phyloP scores from a whole-genome alignment of 2,113 vertebrate genomes.

The Mirza zaza region DNA sequence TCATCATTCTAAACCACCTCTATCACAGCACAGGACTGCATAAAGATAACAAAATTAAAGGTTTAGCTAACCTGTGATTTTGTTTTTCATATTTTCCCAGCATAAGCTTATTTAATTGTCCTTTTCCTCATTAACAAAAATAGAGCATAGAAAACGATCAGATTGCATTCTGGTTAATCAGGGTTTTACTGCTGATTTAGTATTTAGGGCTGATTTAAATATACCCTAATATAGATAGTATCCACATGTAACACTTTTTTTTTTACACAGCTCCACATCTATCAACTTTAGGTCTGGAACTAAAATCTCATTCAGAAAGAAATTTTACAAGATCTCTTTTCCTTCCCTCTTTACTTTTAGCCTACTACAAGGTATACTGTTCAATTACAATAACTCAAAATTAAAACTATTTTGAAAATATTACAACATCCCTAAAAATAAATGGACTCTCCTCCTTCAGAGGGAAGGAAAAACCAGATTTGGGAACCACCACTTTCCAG shows the following conservation, averaged over 20 bases:
- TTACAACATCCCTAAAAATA: constrained; percentile 29
- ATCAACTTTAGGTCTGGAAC: background rate
- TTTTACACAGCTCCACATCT: background rate
- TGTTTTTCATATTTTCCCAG: background rate
- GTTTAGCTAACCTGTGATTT: background rate
- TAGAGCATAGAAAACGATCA: background rate
- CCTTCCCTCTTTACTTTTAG: background rate
- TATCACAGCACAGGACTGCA: background rate
- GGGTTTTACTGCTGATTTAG: background rate
- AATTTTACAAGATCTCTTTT: constrained; percentile 9
- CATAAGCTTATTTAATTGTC: background rate
- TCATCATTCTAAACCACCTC: background rate
- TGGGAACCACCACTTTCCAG: background rate
- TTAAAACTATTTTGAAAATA: constrained; percentile 55
- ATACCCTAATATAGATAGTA: background rate
- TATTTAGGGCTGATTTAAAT: background rate
- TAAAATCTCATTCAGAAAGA: background rate
- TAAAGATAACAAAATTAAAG: background rate
- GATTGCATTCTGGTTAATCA: background rate
- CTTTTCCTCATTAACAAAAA: constrained; percentile 19
- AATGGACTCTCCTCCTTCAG: background rate
- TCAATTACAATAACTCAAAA: constrained; percentile 34
- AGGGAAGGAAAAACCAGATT: background rate
- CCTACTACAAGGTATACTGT: background rate
- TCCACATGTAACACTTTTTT: background rate